Evolutionary conservation across 2,797 vertebrate genomes (phyloP).

Genomic region (Melanogrammus aeglefinus): DNA sequence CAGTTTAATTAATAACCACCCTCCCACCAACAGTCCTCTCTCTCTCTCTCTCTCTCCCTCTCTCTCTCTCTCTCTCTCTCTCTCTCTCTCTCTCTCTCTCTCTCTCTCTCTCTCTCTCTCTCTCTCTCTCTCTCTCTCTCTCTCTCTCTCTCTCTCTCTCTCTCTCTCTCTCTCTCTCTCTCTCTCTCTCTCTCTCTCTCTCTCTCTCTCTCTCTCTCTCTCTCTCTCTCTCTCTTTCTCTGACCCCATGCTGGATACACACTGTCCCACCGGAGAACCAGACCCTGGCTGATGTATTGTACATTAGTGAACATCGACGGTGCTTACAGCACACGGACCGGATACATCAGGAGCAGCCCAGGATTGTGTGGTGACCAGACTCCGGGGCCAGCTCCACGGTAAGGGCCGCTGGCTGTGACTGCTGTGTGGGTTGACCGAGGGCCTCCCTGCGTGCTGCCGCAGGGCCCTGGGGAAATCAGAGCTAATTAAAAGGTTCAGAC

Average conservation of each 20-base stretch:
- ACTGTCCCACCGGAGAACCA: conserved; percentile 50
- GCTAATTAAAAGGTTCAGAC: conserved; percentile 51
- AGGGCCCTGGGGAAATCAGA: conserved; percentile 64
- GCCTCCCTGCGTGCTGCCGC: conserved; percentile 42
- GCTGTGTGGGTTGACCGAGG: conserved; percentile 46
- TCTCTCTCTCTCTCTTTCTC: conserved; percentile 63
- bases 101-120: conserved; percentile 23
- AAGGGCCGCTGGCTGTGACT: conserved; percentile 34
- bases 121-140: conserved; percentile 45
- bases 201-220: conserved; percentile 48
- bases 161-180: conserved; percentile 68
- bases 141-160: conserved; percentile 68
- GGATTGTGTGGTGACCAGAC: conserved; percentile 21
- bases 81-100: conserved; percentile 40
- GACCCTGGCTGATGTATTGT: conserved; percentile 45
- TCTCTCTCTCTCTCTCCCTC: conserved; percentile 71
- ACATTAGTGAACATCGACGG: conserved; percentile 56
- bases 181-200: conserved; percentile 52
- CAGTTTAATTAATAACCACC: conserved; percentile 84
- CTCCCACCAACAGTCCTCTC: conserved; percentile 37
- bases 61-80: conserved; percentile 58
- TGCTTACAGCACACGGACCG: conserved; percentile 35
- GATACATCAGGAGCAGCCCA: conserved; percentile 29
- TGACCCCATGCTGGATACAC: conserved; percentile 65
- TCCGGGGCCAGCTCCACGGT: conserved; percentile 41